phyloP scores from a whole-genome alignment of 2,797 vertebrate species.

The Diglossa cyanea region DNA sequence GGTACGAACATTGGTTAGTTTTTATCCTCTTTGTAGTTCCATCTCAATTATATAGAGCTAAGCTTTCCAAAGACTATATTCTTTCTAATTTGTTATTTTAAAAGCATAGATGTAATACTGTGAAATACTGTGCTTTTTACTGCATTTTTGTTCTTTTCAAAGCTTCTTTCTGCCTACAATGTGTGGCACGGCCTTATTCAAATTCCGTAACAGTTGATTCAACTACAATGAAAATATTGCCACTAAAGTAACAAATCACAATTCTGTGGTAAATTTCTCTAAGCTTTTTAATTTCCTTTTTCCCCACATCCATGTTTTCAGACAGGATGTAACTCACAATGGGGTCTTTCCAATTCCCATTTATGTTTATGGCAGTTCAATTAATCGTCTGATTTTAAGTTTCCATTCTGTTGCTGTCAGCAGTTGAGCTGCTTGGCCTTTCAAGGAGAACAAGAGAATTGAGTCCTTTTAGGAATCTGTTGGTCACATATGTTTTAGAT shows the following conservation, averaged over 20 bases:
- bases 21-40: not conserved
- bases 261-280: not conserved
- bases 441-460: not conserved
- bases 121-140: not conserved
- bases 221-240: not conserved
- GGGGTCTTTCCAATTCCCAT: not conserved
- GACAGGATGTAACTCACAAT: not conserved
- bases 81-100: not conserved
- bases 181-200: not conserved
- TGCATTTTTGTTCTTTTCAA: not conserved
- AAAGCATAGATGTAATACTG: not conserved
- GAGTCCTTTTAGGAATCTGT: not conserved
- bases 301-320: not conserved
- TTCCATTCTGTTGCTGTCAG: not conserved
- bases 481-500: not conserved
- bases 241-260: not conserved
- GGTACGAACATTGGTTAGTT: not conserved
- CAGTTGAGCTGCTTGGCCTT: not conserved
- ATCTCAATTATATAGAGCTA: not conserved
- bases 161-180: not conserved
- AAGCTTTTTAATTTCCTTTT: not conserved
- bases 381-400: not conserved
- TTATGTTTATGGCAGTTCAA: not conserved
- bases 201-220: not conserved
- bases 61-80: not conserved